A percentile compares a stretch with the other conserved stretches of the same genome.
Evolutionary conservation across 92 coral and sea anemone genomes (phyloP).

Genomic region (Porites evermanni): DNA sequence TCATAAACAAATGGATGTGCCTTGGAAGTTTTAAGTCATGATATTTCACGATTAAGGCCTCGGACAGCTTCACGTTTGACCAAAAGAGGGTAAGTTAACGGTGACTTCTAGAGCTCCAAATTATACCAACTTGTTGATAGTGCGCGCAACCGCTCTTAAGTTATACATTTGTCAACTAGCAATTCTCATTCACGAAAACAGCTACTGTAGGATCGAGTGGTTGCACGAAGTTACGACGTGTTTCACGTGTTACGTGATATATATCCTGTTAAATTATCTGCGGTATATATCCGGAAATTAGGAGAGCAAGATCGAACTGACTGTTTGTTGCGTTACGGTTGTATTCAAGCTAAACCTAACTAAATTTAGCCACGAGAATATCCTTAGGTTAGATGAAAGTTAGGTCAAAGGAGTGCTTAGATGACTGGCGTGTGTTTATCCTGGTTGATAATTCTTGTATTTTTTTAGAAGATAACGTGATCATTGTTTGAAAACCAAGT

Average conservation of each 20-base stretch:
- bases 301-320: constrained; percentile 27
- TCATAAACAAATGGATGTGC: constrained; percentile 50
- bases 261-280: constrained; percentile 50
- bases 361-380: constrained; percentile 31
- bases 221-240: constrained; percentile 20
- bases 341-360: constrained; percentile 25
- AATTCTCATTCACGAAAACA: constrained; percentile 26
- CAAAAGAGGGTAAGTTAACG: constrained; percentile 30
- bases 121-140: constrained; percentile 54
- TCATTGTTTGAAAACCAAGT: not conserved
- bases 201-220: constrained; percentile 36
- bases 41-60: constrained; percentile 26
- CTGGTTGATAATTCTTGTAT: not conserved
- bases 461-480: not conserved
- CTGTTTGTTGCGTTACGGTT: constrained; percentile 47
- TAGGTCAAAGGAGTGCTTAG: constrained; percentile 39
- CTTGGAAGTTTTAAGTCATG: constrained; percentile 34
- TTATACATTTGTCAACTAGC: constrained; percentile 46
- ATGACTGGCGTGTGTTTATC: constrained; percentile 2
- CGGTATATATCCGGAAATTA: constrained; percentile 49
- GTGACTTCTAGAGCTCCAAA: constrained; percentile 34
- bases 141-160: constrained; percentile 18
- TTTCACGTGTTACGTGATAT: constrained; percentile 48
- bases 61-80: constrained; percentile 34
- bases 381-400: constrained; percentile 16